phyloP scores from a whole-genome alignment of 1,140 invertebrate species.

The Pectinophora gossypiella region DNA sequence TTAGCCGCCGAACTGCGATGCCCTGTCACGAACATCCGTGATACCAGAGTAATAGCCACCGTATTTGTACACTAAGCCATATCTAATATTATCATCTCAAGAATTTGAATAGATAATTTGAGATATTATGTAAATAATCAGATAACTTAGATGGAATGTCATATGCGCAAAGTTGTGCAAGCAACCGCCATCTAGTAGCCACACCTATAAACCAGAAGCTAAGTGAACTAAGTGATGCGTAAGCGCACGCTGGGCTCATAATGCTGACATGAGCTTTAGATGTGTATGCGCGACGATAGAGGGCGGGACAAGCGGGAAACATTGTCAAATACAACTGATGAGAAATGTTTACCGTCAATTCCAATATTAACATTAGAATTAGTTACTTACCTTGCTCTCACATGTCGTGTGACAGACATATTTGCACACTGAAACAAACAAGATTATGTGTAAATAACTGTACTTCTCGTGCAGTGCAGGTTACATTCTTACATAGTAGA shows the following conservation, averaged over 20 bases:
- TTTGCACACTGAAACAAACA: slow-evolving; percentile 85
- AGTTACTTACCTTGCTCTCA: slow-evolving; percentile 82
- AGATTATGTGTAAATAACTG: slow-evolving; percentile 4
- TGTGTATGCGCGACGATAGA: background rate
- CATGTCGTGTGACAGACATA: slow-evolving; percentile 86
- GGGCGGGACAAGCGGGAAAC: background rate
- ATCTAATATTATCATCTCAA: background rate
- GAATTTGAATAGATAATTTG: background rate
- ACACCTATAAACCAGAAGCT: background rate
- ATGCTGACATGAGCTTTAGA: too few relatives aligned
- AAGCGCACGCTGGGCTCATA: background rate
- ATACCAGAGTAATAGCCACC: background rate
- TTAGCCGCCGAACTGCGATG: slow-evolving; percentile 16
- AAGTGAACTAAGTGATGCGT: background rate
- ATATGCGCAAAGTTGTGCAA: background rate
- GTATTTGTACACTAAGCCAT: background rate
- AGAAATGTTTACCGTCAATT: too few relatives aligned
- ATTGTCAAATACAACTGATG: background rate
- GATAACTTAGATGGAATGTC: background rate
- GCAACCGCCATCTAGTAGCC: background rate
- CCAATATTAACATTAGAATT: slow-evolving; percentile 1
- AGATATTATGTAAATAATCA: background rate
- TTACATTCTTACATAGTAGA: too few relatives aligned
- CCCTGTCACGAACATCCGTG: background rate
- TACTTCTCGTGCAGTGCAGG: too few relatives aligned